Base-by-base conservation (phyloP, 1,140 invertebrate genomes). In the Eupeodes corollae region DNA sequence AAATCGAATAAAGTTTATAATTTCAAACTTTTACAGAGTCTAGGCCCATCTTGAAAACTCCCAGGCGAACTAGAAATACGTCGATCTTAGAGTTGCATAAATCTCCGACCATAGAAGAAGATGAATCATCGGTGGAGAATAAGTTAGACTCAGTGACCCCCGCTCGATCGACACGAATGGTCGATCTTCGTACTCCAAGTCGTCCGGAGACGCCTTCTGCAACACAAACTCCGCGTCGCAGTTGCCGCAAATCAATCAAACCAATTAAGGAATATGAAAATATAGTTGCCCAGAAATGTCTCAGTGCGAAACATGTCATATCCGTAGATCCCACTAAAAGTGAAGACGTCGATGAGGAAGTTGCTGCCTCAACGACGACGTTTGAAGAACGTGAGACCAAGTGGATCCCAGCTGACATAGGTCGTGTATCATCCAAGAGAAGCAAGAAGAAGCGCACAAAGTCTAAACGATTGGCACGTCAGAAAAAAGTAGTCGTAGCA, bases 211-310 rank as follows among this genome's bases (percentile, higher is more conserved):
- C 11, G 19, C n/a, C 16, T 32, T 12, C 44, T 31, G 18, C 42
- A 10, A 12, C 16, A 1, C 49, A 64, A 31, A 65, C 62, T 0
- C 62, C 62, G 2, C 21, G 62, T 2, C 56, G 62, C 26, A 65
- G 62, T 31, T 42, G 49, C 2, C 54, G 62, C 0, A 65, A 65
- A 38, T 65, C 62, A 35, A 49, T 65, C 2, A 59, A 58, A 3
- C 62, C 62, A 0, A 34, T 41, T 1, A 42, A 52, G 19, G 62
- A 65, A 41, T 65, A 65, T 38, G 55, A 52, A 5, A 59, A 65
- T 12, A 65, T 65, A 13, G 53, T 65, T 9, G 47, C 52, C n/a
- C n/a, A 42, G 9, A 50, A 45, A 40, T 0, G 11, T 18, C 13
- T 43, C 35, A 3, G 34, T 31, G 14, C 15, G 16, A 14, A 32